These are phyloP conservation scores for Listronotus oregonensis DNA, from an alignment of 1,140 invertebrate genomes.

Conservation along the genomic window DNA sequence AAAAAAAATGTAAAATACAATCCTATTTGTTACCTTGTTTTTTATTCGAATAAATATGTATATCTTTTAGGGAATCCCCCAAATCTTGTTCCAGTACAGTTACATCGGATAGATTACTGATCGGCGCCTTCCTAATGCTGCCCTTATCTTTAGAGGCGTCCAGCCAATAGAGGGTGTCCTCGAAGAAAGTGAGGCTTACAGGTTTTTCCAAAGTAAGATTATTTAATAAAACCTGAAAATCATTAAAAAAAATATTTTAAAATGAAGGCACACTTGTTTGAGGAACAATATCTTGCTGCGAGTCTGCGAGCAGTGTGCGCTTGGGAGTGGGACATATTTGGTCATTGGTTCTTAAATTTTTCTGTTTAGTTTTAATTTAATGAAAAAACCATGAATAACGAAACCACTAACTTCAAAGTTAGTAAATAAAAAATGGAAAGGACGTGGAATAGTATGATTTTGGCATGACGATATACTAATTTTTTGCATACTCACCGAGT, in stretches of 20 bases:
- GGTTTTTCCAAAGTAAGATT: conserved; percentile 73
- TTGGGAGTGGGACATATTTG: no score
- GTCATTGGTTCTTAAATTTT: no score
- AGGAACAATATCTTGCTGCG: no score
- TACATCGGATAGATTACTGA: conserved; percentile 63
- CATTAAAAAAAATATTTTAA: neutral
- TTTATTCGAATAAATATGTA: conserved; percentile 65
- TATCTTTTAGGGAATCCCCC: conserved; percentile 74
- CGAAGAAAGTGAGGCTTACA: conserved; percentile 75
- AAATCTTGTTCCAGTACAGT: conserved; percentile 63
- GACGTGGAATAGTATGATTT: no score
- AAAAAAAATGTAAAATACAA: no score
- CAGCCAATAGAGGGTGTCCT: conserved; percentile 85
- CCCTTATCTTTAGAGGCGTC: conserved; percentile 68
- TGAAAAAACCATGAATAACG: no score
- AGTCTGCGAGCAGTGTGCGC: no score
- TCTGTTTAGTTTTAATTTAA: no score
- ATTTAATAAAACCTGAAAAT: conserved; percentile 61
- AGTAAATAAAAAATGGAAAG: no score
- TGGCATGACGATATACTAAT: neutral
- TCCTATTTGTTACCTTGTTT: conserved; percentile 54
- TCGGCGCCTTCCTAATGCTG: conserved; percentile 67
- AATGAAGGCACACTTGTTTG: no score
- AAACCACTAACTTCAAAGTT: no score
- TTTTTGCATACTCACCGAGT: conserved; percentile 49